Base-by-base conservation (phyloP, 2,113 vertebrate species). In the Sterna hirundo region DNA sequence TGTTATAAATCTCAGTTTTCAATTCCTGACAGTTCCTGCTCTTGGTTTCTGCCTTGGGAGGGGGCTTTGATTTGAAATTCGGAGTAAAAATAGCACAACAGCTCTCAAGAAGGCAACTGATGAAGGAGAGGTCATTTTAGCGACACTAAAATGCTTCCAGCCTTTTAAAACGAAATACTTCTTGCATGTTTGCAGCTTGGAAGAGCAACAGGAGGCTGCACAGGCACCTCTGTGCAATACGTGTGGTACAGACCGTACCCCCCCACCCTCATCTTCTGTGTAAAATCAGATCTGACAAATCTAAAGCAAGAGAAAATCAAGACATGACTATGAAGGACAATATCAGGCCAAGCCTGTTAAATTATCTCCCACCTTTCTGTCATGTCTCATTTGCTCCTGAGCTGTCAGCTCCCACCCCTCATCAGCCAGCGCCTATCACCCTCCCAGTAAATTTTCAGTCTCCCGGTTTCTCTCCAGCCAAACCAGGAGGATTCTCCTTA, bases 211-310 rank as follows among this genome's bases (percentile, higher is more conserved):
- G 94, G 91, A 6, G 4, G 60, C 93, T 15, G n/a, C 14, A 23
- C 1, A 1, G 79, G 40, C 76, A 86, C 30, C 76, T 70, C 72
- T 22, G 61, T 0, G 0, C 57, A 30, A 79, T 38, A 36, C 5
- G 6, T 0, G 32, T 0, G 0, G 83, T 21, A 46, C 85, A 62
- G 64, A 57, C 3, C 9, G 38, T 42, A 20, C 8, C 75, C 47
- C 52, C 44, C 80, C 27, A 4, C 3, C 51, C 32, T 10, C 71
- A 10, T n/a, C 77, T 65, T 16, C 91, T 77, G 38, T 76, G 82
- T 72, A 94, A 96, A 96, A 97, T 96, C 96, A 94, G 25, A 94
- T 83, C 93, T 96, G 96, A 96, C 96, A 96, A 96, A 97, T 64
- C 70, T 54, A 77, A 96, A 93, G 85, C 94, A 86, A 70, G 94